Percentiles rank a stretch among this genome's conserved stretches.
These are phyloP conservation scores for Petrocephalus schoutedeni DNA, from an alignment of 2,797 vertebrate genomes.

Conservation along the genomic window DNA sequence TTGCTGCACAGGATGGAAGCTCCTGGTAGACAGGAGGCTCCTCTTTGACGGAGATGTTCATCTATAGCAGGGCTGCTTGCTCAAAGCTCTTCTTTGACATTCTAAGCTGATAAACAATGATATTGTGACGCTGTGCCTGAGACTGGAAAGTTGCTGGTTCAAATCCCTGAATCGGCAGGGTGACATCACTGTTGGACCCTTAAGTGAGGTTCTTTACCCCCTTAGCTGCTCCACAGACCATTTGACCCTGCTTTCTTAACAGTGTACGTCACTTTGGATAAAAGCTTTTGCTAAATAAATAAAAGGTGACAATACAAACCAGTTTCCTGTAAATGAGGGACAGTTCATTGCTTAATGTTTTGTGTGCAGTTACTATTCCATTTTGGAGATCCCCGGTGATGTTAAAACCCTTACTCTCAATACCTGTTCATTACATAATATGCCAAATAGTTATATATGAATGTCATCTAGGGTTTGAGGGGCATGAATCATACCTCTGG, in stretches of 20 bases:
- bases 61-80: background rate
- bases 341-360: background rate
- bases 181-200: background rate
- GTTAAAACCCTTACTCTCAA: background rate
- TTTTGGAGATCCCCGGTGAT: background rate
- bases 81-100: background rate
- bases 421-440: background rate
- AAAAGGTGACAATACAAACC: background rate
- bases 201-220: background rate
- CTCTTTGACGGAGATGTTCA: slow-evolving; percentile 11
- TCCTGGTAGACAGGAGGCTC: background rate
- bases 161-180: background rate
- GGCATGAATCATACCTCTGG: background rate
- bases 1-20: background rate
- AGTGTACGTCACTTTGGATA: background rate
- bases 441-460: background rate
- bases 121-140: background rate
- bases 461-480: background rate
- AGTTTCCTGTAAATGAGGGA: background rate
- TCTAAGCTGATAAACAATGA: background rate
- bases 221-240: background rate
- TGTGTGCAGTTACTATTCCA: background rate
- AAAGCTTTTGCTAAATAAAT: background rate
- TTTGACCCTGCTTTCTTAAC: background rate
- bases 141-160: background rate